Base-by-base conservation (phyloP, 1,140 invertebrate genomes). In the Eupeodes corollae region DNA sequence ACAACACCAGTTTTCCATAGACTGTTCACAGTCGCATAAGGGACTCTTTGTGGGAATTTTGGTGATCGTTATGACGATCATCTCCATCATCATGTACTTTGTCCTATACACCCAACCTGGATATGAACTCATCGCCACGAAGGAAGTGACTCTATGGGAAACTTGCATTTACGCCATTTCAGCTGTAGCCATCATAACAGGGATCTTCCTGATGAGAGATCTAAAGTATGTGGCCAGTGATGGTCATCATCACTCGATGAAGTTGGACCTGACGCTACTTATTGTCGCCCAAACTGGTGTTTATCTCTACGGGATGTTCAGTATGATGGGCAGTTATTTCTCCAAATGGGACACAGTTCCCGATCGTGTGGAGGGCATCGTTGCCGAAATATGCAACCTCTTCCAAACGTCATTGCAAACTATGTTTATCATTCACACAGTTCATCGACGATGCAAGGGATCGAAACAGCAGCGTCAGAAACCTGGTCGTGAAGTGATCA, bases 1-100 rank as follows among this genome's bases (percentile, higher is more conserved):
- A 63, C 84, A 87, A 53, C 84, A 90, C 63, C 86, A 90, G 54
- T 86, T 91, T 59, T 86, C 85, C 13, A 86, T 91, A 30, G 89
- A 93, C 65, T 93, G 90, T 67, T 86, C 88, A 1, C 86, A 86
- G 56, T 86, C 91, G 2, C 89, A 91, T 63, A 76, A 85, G 51
- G 86, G 86, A 0, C 75, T 94, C 3, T 92, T 93, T 62, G 80
- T 83, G 42, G 91, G 89, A 10, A 86, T 92, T 46, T 69, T 92
- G 10, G 71, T 89, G 3, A 82, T 88, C 35, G 88, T 91, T 3
- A 69, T 88, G 34, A 91, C 89, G 3, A 86, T 93, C 21, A 88
- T 94, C 48, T 85, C 86, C 15, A 77, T 91, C 45, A 91, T 91
- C 41, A 86, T 92, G 72, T 93, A 92, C 70, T 92, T 91, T 69